Evolutionary conservation across 92 coral and sea anemone genomes (phyloP), one percentile per base, ranked within the genome.

Genomic region (Zoanthus sansibaricus): DNA sequence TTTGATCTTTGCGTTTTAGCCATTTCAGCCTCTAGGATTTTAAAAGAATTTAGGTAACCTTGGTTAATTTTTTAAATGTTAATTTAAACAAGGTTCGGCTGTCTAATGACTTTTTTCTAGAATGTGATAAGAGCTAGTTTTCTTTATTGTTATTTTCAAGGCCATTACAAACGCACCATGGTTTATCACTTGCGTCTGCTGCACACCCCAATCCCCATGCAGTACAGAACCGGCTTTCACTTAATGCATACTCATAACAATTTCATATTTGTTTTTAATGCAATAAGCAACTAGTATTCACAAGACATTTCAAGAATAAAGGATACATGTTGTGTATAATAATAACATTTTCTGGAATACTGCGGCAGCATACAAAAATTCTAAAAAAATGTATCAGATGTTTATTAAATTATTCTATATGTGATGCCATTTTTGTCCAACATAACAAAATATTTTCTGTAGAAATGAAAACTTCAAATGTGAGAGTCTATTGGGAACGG

Each of bases 221-320:
- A 71, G 76, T 48, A 48, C 37, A 71, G 51, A 71, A 51, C 33
- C 33, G 51, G 20, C 37, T 71, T 31, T 51, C 33, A 71, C 76
- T 31, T 71, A 71, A 71, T 71, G 37, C 76, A 71, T 71, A 18
- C 32, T 71, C 76, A 71, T 31, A 71, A 37, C 76, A 33, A 71
- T 37, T 71, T 71, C 76, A 71, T 71, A 33, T 15, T 14, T 71
- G 25, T 71, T 42, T 71, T 42, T 71, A 37, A 71, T 20, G 76
- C 76, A 71, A 51, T 14, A 42, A 71, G 76, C 52, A 71, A 71
- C 76, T 71, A 31, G 20, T 37, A 71, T 71, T 71, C 76, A 71
- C 52, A 71, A 71, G 76, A 15, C 76, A 71, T 71, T 71, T 71
- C 76, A 71, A 71, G 76, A 71, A 71, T 71, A 71, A 71, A 37